Evolutionary conservation across 2,888 invertebrate species (phyloP).

Genomic region (Pecten maximus): DNA sequence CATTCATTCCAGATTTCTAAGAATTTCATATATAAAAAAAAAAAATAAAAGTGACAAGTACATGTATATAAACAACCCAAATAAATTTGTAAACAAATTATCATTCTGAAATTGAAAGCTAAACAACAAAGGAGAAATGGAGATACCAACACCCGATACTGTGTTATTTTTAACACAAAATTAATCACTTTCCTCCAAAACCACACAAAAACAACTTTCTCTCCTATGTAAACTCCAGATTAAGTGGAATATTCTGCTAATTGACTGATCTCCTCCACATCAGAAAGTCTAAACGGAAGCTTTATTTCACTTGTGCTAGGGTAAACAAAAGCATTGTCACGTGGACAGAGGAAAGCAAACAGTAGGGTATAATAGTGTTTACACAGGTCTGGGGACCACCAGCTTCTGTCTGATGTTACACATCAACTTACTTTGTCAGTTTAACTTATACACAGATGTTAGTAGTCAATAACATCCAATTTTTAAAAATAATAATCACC

Average conservation of each 20-base stretch:
- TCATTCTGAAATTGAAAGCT: too few relatives aligned
- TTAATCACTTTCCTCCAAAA: not conserved
- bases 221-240: not conserved
- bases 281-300: not conserved
- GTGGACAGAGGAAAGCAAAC: not conserved
- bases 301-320: not conserved
- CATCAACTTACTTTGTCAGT: not conserved
- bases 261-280: not conserved
- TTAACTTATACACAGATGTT: not conserved
- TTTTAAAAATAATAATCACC: too few relatives aligned
- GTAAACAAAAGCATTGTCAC: not conserved
- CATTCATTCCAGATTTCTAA: too few relatives aligned
- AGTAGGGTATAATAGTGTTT: not conserved
- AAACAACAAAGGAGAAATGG: too few relatives aligned
- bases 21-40: too few relatives aligned
- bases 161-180: too few relatives aligned
- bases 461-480: not conserved
- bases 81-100: too few relatives aligned
- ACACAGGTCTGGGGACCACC: not conserved
- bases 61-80: too few relatives aligned
- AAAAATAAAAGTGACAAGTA: too few relatives aligned
- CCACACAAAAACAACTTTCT: too few relatives aligned
- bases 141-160: too few relatives aligned
- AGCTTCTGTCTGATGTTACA: not conserved
- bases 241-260: not conserved